These are phyloP conservation scores for Calephelis nemesis DNA, from an alignment of 1,140 invertebrate genomes.

Conservation along the genomic window DNA sequence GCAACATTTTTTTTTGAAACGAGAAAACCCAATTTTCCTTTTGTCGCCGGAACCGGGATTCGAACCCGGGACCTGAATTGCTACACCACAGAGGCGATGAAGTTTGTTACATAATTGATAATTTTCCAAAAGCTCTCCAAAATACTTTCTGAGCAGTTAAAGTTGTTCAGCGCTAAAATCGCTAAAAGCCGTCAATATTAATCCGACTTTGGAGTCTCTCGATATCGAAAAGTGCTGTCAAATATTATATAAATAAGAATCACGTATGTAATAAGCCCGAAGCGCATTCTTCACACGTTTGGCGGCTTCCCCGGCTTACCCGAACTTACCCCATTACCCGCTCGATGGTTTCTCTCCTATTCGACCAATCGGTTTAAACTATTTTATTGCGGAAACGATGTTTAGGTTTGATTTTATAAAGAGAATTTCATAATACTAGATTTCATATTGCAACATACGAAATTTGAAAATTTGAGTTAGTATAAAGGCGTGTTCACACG, in stretches of 20 bases:
- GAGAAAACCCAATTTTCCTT: no score
- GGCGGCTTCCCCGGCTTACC: conserved; percentile 60
- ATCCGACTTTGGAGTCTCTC: conserved; percentile 51
- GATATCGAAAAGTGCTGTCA: conserved; percentile 46
- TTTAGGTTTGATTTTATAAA: conserved; percentile 7
- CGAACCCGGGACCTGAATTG: no score
- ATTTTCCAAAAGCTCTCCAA: conserved; percentile 44
- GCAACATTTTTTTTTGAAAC: no score
- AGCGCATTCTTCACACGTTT: conserved; percentile 70
- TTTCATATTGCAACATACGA: neutral
- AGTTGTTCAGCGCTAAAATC: conserved; percentile 21
- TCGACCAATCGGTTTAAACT: conserved; percentile 20
- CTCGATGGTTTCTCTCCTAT: neutral
- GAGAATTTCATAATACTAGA: neutral
- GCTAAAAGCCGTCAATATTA: conserved; percentile 59
- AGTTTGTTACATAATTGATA: conserved; percentile 17
- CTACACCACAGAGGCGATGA: no score
- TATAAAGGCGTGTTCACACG: no score
- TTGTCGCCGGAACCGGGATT: no score
- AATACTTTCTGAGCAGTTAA: conserved; percentile 46
- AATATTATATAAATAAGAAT: conserved; percentile 77
- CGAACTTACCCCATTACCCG: conserved; percentile 62
- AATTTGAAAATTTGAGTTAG: no score
- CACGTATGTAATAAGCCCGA: conserved; percentile 74
- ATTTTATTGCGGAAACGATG: conserved; percentile 21